Conservation (phyloP, 2,888 invertebrate genomes). For the Drosophila formosana region DNA sequence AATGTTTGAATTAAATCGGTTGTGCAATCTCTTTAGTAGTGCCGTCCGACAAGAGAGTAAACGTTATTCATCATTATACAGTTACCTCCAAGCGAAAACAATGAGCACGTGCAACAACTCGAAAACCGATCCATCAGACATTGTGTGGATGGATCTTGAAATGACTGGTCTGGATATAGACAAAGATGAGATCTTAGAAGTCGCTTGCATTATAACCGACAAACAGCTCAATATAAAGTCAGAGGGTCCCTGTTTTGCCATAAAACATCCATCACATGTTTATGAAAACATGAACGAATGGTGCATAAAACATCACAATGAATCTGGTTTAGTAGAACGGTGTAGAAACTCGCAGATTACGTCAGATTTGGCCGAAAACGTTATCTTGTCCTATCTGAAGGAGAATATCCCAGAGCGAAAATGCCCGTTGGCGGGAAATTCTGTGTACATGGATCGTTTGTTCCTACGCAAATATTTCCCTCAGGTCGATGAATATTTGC, state of each 20-base stretch:
- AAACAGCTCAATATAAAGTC: conserved; percentile 90
- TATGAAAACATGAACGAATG: conserved; percentile 93
- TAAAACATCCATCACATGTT: conserved; percentile 91
- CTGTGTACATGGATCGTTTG: conserved; percentile 93
- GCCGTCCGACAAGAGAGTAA: conserved; percentile 5
- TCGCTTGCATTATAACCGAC: conserved; percentile 96
- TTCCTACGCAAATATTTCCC: conserved; percentile 94
- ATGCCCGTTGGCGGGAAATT: conserved; percentile 94
- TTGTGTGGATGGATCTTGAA: conserved; percentile 93
- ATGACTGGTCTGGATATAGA: conserved; percentile 95
- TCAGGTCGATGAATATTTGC: conserved; percentile 90
- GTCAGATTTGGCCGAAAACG: conserved; percentile 89
- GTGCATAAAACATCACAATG: conserved; percentile 93
- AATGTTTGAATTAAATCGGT: conserved; percentile 44
- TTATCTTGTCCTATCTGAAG: conserved; percentile 90
- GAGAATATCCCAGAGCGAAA: conserved; percentile 86
- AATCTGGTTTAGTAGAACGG: conserved; percentile 92
- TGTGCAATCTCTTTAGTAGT: conserved; percentile 4
- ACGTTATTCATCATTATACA: background rate
- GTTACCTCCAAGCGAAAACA: background rate
- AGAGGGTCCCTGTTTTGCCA: conserved; percentile 90
- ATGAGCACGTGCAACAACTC: conserved; percentile 43
- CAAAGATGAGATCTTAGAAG: conserved; percentile 93
- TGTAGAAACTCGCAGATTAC: conserved; percentile 89
- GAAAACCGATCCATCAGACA: conserved; percentile 52